phyloP scores from a whole-genome alignment of 1,140 invertebrate genomes.

The Onthophagus taurus region DNA sequence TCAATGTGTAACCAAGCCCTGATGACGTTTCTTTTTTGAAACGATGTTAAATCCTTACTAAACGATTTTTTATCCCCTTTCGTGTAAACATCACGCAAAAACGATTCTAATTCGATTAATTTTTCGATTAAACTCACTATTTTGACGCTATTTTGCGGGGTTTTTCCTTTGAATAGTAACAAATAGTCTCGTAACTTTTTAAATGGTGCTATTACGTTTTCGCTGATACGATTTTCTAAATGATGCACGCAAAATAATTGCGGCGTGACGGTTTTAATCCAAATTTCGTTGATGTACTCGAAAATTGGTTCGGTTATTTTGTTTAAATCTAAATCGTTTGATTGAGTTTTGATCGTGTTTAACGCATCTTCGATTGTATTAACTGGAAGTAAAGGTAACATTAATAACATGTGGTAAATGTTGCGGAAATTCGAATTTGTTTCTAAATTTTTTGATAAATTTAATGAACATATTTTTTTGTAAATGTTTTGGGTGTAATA shows the following conservation, averaged over 20 bases:
- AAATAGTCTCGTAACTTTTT: slow-evolving; percentile 30
- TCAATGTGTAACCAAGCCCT: slow-evolving; percentile 31
- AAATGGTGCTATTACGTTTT: slow-evolving; percentile 31
- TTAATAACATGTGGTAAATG: slow-evolving; percentile 31
- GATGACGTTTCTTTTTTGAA: slow-evolving; percentile 31
- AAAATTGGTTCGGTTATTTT: slow-evolving; percentile 21
- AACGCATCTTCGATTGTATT: slow-evolving; percentile 30
- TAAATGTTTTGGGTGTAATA: slow-evolving; percentile 32
- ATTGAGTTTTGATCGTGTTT: slow-evolving; percentile 27
- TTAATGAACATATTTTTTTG: slow-evolving; percentile 29
- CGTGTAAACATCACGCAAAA: slow-evolving; percentile 20
- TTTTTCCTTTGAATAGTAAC: slow-evolving; percentile 25
- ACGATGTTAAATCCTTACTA: slow-evolving; percentile 26
- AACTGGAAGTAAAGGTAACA: slow-evolving; percentile 31
- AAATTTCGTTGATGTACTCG: slow-evolving; percentile 24
- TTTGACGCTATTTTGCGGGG: slow-evolving; percentile 16
- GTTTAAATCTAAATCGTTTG: slow-evolving; percentile 18
- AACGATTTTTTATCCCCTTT: slow-evolving; percentile 24
- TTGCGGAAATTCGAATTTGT: slow-evolving; percentile 27
- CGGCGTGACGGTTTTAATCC: slow-evolving; percentile 30
- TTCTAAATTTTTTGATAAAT: slow-evolving; percentile 27
- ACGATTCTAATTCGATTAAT: slow-evolving; percentile 29
- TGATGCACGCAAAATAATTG: slow-evolving; percentile 31
- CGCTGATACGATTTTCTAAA: slow-evolving; percentile 30
- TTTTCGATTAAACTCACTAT: slow-evolving; percentile 25